Percentiles rank a stretch among this genome's conserved stretches.
These are phyloP conservation scores for Acanthornis magna DNA, from an alignment of 2,797 vertebrate genomes.

Conservation along the genomic window DNA sequence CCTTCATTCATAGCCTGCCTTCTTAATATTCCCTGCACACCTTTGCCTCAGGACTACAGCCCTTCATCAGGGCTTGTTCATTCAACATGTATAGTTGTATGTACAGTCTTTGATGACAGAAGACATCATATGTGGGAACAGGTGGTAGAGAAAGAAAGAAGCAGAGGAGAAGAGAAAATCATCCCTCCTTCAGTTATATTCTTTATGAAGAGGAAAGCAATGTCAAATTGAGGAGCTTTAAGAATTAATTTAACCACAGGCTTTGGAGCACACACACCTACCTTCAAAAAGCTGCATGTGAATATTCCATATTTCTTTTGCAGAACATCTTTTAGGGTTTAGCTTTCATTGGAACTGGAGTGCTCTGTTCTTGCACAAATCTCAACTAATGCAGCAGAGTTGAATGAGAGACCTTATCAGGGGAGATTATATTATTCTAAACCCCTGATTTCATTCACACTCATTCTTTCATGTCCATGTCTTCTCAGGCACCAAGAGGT, in stretches of 20 bases:
- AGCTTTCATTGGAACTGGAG: not conserved
- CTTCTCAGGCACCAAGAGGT: not conserved
- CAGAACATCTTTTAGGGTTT: not conserved
- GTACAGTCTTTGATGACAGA: not conserved
- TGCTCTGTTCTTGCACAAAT: not conserved
- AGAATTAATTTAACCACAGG: slow-evolving; percentile 46
- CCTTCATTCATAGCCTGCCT: not conserved
- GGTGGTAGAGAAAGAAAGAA: slow-evolving; percentile 47
- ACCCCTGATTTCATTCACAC: not conserved
- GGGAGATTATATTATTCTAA: not conserved
- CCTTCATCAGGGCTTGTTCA: not conserved
- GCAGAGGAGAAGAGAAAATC: slow-evolving; percentile 53
- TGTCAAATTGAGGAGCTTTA: slow-evolving; percentile 29
- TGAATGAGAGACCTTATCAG: not conserved
- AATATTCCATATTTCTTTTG: not conserved
- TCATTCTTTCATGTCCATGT: not conserved
- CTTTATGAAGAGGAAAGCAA: not conserved
- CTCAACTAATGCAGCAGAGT: not conserved
- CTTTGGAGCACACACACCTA: slow-evolving; percentile 7
- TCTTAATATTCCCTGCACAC: not conserved
- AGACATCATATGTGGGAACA: slow-evolving; percentile 30
- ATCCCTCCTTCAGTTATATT: slow-evolving; percentile 35
- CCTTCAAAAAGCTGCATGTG: not conserved
- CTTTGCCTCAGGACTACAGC: not conserved
- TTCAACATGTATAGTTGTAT: not conserved